Base-by-base conservation (phyloP, 1,140 invertebrate species). In the Drosophila obscura region DNA sequence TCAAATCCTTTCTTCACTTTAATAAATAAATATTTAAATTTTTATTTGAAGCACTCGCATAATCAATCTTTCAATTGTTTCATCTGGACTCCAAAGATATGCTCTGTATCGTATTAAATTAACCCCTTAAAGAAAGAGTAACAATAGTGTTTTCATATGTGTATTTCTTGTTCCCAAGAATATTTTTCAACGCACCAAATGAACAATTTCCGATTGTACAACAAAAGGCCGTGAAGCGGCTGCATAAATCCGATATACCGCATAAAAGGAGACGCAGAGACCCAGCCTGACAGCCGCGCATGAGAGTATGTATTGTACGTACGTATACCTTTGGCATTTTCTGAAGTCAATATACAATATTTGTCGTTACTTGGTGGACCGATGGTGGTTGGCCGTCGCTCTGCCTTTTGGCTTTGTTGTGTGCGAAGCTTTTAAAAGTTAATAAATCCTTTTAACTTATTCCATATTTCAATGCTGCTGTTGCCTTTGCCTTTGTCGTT, bases 391-490 rank as follows among this genome's bases (percentile, higher is more conserved):
- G 11, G 35, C 11, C 35, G 11, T 39, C 35, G 35, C 35, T 13
- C 35, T 39, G 11, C 74, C 65, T 64, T 75, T 87, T 76, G 73
- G 63, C 75, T 79, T 85, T 85, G 82, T 85, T 87, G 74, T 87
- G 71, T 82, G 82, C 49, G 83, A 63, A 66, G 83, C 82, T 88
- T 88, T 88, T 88, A 88, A 88, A 81, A 83, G 83, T 88, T 88
- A 88, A 88, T 88, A 88, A 88, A 88, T 88, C 83, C 83, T 88
- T 83, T 88, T 88, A 83, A 83, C 84, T 80, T 83, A 73, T 88
- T 73, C 83, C 79, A 88, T 88, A 88, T 88, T 89, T 88, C 83
- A 88, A 88, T 89, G 80, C 49, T 31, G 50, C 68, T 45, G 46
- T 43, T 44, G 76, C 16, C 72, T 62, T 41, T 41, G 48, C 44